These are phyloP conservation scores for Ovis canadensis DNA, from an alignment of 2,113 vertebrate species.

Conservation along the genomic window DNA sequence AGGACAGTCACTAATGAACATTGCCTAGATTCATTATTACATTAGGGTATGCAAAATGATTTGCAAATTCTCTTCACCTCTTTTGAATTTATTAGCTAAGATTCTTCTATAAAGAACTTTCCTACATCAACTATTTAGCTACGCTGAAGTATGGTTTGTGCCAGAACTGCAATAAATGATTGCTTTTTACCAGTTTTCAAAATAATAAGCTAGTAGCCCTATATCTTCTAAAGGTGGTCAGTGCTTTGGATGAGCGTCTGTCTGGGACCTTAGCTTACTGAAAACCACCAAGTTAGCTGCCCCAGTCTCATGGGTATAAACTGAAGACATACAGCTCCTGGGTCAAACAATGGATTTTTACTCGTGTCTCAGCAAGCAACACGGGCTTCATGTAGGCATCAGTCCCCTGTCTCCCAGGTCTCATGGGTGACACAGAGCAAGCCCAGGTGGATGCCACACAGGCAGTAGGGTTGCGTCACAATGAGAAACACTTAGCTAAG, in stretches of 20 bases:
- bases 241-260: not conserved
- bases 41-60: not conserved
- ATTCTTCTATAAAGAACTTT: not conserved
- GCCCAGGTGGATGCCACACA: not conserved
- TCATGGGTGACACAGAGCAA: not conserved
- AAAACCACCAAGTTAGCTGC: not conserved
- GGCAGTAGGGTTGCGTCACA: not conserved
- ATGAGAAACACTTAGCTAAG: not conserved
- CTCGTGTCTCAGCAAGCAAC: fast-evolving
- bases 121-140: not conserved
- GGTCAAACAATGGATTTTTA: not conserved
- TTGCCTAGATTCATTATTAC: not conserved
- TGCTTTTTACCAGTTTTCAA: not conserved
- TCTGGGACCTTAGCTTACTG: not conserved
- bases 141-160: not conserved
- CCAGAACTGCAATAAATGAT: not conserved
- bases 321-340: not conserved
- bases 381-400: not conserved
- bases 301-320: not conserved
- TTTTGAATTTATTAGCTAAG: not conserved
- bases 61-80: not conserved
- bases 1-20: not conserved
- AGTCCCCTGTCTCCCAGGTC: not conserved
- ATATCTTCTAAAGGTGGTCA: not conserved
- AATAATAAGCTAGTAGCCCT: not conserved